Evolutionary conservation across 2,888 invertebrate species (phyloP), one percentile per base, ranked within the genome.

Genomic region (Pseudococcus jackbeardsleyi): DNA sequence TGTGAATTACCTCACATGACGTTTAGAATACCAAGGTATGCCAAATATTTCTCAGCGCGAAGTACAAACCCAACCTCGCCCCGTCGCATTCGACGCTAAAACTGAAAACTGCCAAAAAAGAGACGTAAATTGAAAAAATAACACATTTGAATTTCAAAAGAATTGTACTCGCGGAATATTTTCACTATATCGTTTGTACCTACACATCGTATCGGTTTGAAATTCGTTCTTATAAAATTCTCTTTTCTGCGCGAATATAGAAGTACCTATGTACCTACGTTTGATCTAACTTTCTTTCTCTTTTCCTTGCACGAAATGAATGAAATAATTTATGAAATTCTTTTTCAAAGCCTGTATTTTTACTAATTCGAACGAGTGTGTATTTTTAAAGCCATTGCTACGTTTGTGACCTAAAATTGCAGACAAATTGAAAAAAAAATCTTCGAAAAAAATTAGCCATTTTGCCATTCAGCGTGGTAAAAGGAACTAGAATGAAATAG

Each of bases 91-190:
- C 22, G 22, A 19, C 64, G 64, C 12, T 64, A 64, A 64, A 64
- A 64, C 64, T 64, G 64, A 64, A 64, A 64, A 64, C 64, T 64
- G 64, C 64, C 64, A 64, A 64, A 64, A 42, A 64, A 64, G 64
- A 64, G 64, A 64, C 64, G 64, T 64, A 64, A 64, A 64, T 64
- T 64, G 64, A 64, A 64, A 64, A 64, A 64, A 64, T 64, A 64
- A 64, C 64, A 22, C 64, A 64, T 64, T 64, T 64, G 64, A 64
- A 64, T 64, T 64, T 64, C 64, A 64, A 64, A 64, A 64, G 64
- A 64, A 64, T 64, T 64, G 64, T 22, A 64, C 64, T 64, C 22
- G 64, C 8, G 12, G 19, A 64, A 64, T 64, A 64, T 64, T 64
- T 22, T 22, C 64, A 9, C 64, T 22, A 64, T 22, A 22, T 64